Evolutionary conservation across 2,888 invertebrate species (phyloP).

Genomic region (Homarus gammarus): DNA sequence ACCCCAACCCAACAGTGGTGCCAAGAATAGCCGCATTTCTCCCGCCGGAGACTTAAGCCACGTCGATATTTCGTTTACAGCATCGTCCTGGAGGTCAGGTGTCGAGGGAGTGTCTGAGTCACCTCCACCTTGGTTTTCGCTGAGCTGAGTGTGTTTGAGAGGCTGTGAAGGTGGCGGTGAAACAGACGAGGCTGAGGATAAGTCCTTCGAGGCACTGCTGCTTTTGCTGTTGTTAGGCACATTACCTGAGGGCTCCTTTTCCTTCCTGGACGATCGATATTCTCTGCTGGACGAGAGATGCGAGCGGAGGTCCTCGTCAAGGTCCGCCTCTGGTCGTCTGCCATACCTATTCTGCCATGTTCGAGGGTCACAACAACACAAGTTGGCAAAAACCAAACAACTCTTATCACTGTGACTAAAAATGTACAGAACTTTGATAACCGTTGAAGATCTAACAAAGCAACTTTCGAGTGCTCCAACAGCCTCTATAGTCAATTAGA

Average conservation of each 20-base stretch:
- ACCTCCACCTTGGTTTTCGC: not conserved
- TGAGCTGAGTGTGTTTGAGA: not conserved
- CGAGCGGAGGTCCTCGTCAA: not conserved
- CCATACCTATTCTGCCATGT: not conserved
- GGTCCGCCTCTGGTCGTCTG: not conserved
- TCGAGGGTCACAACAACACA: not conserved
- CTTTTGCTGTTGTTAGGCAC: not conserved
- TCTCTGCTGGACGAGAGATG: not conserved
- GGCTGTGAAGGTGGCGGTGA: not conserved
- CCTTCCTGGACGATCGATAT: not conserved
- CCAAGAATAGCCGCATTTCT: not conserved
- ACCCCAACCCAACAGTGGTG: not conserved
- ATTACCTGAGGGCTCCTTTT: not conserved
- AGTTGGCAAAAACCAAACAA: not conserved
- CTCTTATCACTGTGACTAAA: no score
- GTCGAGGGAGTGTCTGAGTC: not conserved
- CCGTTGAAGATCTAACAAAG: no score
- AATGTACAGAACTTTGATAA: no score
- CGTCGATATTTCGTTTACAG: not conserved
- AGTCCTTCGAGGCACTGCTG: not conserved
- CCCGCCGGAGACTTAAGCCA: not conserved
- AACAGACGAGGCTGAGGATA: not conserved
- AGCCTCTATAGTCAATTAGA: not conserved
- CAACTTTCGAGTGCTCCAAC: no score
- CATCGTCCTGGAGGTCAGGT: not conserved